Conservation (phyloP, 2,888 invertebrate species). For the Tigriopus californicus region DNA sequence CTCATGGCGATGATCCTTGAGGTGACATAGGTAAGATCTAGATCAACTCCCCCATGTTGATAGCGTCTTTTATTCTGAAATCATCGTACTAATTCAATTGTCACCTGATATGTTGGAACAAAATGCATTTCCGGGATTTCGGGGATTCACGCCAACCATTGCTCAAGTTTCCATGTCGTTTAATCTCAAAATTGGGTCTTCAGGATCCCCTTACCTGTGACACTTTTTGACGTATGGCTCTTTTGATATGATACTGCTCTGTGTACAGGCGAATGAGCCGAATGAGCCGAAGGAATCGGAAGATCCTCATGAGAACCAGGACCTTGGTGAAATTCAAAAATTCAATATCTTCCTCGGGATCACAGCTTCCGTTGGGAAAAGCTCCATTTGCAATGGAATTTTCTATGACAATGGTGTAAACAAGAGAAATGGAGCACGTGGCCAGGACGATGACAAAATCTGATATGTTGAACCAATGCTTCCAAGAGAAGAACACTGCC, state of each 20-base stretch:
- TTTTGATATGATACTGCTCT: constrained; percentile 25
- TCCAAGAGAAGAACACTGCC: constrained; percentile 25
- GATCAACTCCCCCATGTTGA: constrained; percentile 30
- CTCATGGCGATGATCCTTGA: constrained; percentile 34
- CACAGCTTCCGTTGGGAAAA: too few relatives aligned
- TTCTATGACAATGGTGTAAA: constrained; percentile 24
- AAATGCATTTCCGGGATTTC: too few relatives aligned
- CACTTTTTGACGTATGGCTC: constrained; percentile 23
- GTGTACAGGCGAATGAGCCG: too few relatives aligned
- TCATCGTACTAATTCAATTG: constrained; percentile 27
- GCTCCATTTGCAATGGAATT: constrained; percentile 19
- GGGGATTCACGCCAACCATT: too few relatives aligned
- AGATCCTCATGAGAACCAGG: too few relatives aligned
- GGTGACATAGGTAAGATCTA: constrained; percentile 34
- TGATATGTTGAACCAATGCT: constrained; percentile 27
- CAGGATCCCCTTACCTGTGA: too few relatives aligned
- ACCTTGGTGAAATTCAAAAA: too few relatives aligned
- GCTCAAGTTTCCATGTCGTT: too few relatives aligned
- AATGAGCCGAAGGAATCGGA: too few relatives aligned
- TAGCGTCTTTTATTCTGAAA: constrained; percentile 32
- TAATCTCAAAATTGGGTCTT: too few relatives aligned
- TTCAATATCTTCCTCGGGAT: too few relatives aligned
- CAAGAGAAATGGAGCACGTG: constrained; percentile 28
- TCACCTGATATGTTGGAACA: constrained; percentile 19
- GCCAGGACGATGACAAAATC: constrained; percentile 29